Conservation (phyloP, 2,797 vertebrate species). For the Erpetoichthys calabaricus region DNA sequence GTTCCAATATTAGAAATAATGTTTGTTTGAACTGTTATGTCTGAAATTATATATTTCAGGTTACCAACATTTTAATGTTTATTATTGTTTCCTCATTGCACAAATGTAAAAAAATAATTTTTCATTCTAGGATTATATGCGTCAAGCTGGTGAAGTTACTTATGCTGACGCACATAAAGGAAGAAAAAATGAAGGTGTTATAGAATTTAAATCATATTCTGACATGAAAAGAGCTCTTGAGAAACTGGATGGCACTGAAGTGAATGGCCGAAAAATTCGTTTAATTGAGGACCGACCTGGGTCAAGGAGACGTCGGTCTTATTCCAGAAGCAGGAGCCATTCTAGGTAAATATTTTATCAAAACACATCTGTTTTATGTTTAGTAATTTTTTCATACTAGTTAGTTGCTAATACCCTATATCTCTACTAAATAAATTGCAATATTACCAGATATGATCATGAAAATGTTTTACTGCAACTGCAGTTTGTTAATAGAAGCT, state of each 20-base stretch:
- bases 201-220: conserved; percentile 90
- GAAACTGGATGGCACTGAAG: conserved; percentile 89
- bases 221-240: conserved; percentile 96
- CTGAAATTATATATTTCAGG: too few relatives aligned
- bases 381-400: too few relatives aligned
- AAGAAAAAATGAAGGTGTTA: conserved; percentile 87
- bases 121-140: conserved; percentile 81
- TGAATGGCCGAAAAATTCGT: conserved; percentile 89
- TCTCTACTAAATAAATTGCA: too few relatives aligned
- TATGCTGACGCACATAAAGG: conserved; percentile 93
- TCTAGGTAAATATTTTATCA: conserved; percentile 51
- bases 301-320: conserved; percentile 71
- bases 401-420: too few relatives aligned
- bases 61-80: too few relatives aligned
- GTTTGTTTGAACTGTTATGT: too few relatives aligned
- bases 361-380: too few relatives aligned
- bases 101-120: neutral
- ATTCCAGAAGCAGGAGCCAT: conserved; percentile 80
- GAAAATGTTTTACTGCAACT: too few relatives aligned
- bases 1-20: too few relatives aligned
- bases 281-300: conserved; percentile 88
- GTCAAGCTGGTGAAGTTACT: conserved; percentile 95
- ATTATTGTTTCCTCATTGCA: too few relatives aligned
- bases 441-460: too few relatives aligned
- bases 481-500: too few relatives aligned